These are phyloP conservation scores for Cephalotes varians DNA, from an alignment of 2,888 invertebrate species.

Conservation along the genomic window DNA sequence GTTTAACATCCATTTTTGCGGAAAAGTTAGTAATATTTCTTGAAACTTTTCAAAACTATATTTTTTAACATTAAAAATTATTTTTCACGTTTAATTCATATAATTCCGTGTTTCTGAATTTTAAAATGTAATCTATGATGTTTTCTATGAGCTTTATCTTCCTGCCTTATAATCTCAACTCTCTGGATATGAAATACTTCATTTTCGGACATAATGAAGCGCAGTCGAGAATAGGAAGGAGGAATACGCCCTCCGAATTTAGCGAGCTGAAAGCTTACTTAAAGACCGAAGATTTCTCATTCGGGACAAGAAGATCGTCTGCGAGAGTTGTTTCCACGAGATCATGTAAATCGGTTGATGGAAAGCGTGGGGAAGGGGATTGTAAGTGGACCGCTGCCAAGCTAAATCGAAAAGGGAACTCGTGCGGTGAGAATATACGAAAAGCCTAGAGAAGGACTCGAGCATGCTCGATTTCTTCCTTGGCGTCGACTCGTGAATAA, in stretches of 20 bases:
- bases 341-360: slow-evolving; percentile 68
- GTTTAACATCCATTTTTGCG: neutral
- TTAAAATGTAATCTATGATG: neutral
- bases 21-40: neutral
- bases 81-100: neutral
- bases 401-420: slow-evolving; percentile 66
- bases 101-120: neutral
- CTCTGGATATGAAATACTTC: neutral
- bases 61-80: neutral
- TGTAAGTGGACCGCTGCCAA: slow-evolving; percentile 65
- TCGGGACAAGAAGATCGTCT: slow-evolving; percentile 55
- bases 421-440: slow-evolving; percentile 54
- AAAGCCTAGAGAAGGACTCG: neutral
- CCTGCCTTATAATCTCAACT: neutral
- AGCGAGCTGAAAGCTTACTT: slow-evolving; percentile 30
- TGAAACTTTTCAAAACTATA: neutral
- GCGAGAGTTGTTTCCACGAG: slow-evolving; percentile 63
- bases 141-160: neutral
- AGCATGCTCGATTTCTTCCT: slow-evolving; percentile 39
- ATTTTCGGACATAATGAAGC: neutral
- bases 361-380: neutral
- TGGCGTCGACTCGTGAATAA: slow-evolving; percentile 46
- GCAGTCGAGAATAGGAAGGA: neutral
- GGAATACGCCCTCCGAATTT: slow-evolving; percentile 38
- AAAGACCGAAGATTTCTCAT: slow-evolving; percentile 52